Conservation (phyloP, 2,797 vertebrate species). For the Eulemur mongoz region DNA sequence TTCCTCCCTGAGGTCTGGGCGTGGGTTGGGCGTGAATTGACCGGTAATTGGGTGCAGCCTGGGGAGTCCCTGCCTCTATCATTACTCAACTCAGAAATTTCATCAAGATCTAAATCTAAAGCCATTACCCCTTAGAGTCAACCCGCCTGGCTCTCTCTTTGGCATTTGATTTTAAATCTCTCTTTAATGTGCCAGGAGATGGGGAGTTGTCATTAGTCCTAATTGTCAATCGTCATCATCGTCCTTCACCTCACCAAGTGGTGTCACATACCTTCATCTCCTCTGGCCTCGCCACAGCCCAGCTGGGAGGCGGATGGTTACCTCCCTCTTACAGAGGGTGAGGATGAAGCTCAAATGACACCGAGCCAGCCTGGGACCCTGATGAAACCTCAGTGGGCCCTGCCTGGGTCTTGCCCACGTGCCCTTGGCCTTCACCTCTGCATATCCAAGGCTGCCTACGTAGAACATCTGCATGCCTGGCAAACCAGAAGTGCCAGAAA, state of each 20-base stretch:
- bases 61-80: background rate
- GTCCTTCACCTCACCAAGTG: no score
- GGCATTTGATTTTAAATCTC: slow-evolving; percentile 66
- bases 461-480: background rate
- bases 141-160: slow-evolving; percentile 49
- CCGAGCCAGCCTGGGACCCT: background rate
- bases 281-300: background rate
- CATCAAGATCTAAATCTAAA: slow-evolving; percentile 49
- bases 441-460: background rate
- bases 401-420: background rate
- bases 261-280: background rate
- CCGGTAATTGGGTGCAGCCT: slow-evolving; percentile 50
- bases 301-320: background rate
- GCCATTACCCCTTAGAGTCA: background rate
- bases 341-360: background rate
- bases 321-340: background rate
- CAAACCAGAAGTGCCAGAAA: background rate
- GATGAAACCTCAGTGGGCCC: background rate
- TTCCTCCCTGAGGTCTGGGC: slow-evolving; percentile 72
- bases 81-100: slow-evolving; percentile 49
- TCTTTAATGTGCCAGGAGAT: slow-evolving; percentile 42
- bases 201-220: slow-evolving; percentile 5
- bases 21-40: slow-evolving; percentile 66
- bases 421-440: background rate
- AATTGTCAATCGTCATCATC: background rate